Conservation (phyloP, 2,797 vertebrate genomes). For the Cossypha caffra region DNA sequence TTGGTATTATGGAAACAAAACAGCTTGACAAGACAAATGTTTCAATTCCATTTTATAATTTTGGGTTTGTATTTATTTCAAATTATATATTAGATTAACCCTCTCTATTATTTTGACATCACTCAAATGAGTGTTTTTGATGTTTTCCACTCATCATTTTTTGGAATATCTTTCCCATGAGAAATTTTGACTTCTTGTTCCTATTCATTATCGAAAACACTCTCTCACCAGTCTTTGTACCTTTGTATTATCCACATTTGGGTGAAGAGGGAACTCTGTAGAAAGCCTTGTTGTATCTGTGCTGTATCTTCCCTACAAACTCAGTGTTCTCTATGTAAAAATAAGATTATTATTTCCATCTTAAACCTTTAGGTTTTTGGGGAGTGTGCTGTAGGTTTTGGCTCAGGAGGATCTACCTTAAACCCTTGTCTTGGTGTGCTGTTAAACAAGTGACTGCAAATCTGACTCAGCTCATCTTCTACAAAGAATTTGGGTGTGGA, state of each 20-base stretch:
- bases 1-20: slow-evolving; percentile 19
- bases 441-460: not conserved
- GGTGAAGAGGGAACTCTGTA: not conserved
- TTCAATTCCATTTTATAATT: slow-evolving; percentile 5
- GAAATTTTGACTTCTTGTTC: not conserved
- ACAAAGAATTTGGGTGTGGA: not conserved
- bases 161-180: not conserved
- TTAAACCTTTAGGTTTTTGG: not conserved
- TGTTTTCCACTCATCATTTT: not conserved
- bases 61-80: slow-evolving; percentile 33
- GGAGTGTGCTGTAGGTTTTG: not conserved
- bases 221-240: not conserved
- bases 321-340: not conserved
- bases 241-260: not conserved
- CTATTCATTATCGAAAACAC: not conserved
- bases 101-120: not conserved
- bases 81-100: slow-evolving; percentile 28
- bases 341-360: not conserved
- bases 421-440: not conserved
- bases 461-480: not conserved
- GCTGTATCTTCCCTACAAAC: not conserved
- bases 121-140: not conserved
- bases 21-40: not conserved
- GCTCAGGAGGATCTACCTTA: not conserved
- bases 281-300: not conserved